Percentiles rank a stretch among this genome's conserved stretches.
phyloP scores from a whole-genome alignment of 2,113 vertebrate genomes.

The Anhinga anhinga region DNA sequence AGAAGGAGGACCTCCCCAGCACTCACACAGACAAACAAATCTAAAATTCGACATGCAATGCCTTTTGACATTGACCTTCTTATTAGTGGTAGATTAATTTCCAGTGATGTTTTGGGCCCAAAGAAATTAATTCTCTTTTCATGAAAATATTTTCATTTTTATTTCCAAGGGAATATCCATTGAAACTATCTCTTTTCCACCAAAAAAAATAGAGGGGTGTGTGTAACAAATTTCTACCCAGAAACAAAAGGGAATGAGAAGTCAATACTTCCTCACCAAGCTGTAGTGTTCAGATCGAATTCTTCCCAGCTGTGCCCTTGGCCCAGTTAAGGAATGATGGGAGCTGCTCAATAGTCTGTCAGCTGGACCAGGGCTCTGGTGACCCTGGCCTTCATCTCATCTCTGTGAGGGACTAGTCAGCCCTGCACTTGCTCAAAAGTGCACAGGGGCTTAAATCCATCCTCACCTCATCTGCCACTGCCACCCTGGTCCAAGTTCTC shows the following conservation, averaged over 20 bases:
- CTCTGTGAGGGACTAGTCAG: not conserved
- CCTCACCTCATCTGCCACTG: not conserved
- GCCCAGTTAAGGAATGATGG: not conserved
- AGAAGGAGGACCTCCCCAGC: not conserved
- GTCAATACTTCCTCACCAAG: not conserved
- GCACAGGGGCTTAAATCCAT: not conserved
- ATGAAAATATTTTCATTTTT: not conserved
- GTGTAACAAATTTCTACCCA: not conserved
- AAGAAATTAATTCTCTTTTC: not conserved
- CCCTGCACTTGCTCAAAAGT: accelerated
- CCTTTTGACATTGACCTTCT: not conserved
- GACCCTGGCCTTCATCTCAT: not conserved
- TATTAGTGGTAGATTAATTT: not conserved
- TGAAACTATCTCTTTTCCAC: not conserved
- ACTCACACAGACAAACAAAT: not conserved
- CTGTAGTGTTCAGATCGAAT: not conserved
- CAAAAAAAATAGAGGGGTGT: not conserved
- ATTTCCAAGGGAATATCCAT: not conserved
- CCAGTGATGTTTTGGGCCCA: not conserved
- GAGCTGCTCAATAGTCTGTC: not conserved
- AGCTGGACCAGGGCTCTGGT: not conserved
- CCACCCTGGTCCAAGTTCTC: not conserved
- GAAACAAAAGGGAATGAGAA: not conserved
- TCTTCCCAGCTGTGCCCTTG: not conserved
- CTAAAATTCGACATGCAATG: not conserved